Conservation (phyloP, 2,113 vertebrate genomes). For the Peromyscus polionotus region DNA sequence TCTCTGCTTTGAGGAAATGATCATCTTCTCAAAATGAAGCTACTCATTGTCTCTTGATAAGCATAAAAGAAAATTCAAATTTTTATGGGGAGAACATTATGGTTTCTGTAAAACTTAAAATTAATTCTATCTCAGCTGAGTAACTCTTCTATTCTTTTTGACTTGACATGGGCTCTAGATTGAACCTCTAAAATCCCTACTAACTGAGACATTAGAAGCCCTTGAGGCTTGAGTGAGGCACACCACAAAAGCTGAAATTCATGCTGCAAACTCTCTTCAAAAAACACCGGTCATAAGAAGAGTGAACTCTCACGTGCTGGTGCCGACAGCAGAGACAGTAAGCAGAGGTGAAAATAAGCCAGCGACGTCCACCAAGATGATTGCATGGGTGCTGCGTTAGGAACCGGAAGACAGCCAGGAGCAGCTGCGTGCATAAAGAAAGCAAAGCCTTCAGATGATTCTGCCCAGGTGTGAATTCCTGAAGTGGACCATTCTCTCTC, state of each 20-base stretch:
- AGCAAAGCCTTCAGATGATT: background rate
- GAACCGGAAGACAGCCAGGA: background rate
- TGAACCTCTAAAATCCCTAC: conserved; percentile 40
- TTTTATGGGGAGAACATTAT: background rate
- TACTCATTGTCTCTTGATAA: conserved; percentile 15
- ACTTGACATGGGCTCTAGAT: background rate
- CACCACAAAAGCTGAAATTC: conserved; percentile 47
- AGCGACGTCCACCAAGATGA: background rate
- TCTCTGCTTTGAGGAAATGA: background rate
- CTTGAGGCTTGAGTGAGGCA: background rate
- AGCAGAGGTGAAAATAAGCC: background rate
- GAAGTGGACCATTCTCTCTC: background rate
- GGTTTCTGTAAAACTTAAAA: conserved; percentile 58
- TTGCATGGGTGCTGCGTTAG: background rate
- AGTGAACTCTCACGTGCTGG: background rate
- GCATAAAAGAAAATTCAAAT: conserved; percentile 44
- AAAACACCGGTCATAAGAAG: conserved; percentile 13
- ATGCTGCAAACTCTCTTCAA: conserved; percentile 38
- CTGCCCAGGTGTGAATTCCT: background rate
- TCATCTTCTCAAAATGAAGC: background rate
- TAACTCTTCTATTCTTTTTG: background rate
- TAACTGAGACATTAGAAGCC: conserved; percentile 33
- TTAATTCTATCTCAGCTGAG: background rate
- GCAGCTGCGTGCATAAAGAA: conserved; percentile 13
- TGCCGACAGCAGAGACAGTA: background rate